Conservation (phyloP, 2,888 invertebrate species). For the Zootermopsis nevadensis region DNA sequence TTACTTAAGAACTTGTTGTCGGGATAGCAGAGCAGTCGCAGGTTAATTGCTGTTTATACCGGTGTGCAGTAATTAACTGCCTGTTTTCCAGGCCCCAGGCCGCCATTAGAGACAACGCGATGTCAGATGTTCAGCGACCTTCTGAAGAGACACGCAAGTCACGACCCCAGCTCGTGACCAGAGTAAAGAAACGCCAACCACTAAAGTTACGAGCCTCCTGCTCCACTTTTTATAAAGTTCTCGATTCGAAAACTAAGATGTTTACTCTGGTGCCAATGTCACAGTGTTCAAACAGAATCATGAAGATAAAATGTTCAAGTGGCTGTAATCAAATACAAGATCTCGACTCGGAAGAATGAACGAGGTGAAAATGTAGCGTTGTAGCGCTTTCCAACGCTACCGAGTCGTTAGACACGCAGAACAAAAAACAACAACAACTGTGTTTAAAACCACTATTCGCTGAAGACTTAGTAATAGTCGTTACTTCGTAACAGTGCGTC, state of each 20-base stretch:
- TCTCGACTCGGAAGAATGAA: neutral
- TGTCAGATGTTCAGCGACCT: neutral
- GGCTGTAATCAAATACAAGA: neutral
- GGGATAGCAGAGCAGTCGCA: neutral
- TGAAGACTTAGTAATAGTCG: too few species aligned
- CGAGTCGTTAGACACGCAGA: too few species aligned
- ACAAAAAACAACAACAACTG: too few species aligned
- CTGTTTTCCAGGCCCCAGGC: neutral
- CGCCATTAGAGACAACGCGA: too few species aligned
- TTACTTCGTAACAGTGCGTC: too few species aligned
- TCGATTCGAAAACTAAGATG: neutral
- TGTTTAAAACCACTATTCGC: too few species aligned
- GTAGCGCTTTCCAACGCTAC: too few species aligned
- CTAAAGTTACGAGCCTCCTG: neutral
- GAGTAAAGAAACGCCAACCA: neutral
- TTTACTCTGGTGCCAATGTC: neutral
- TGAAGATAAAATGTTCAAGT: neutral
- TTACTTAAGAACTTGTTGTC: neutral
- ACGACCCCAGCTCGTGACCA: neutral
- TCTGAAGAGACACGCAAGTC: neutral
- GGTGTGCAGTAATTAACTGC: slow-evolving; percentile 11
- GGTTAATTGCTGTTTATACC: neutral
- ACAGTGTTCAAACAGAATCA: neutral
- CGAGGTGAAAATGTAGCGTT: too few species aligned
- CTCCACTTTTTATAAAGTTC: slow-evolving; percentile 6